Conservation (phyloP, 2,113 vertebrate species). For the Hemibagrus wyckioides region DNA sequence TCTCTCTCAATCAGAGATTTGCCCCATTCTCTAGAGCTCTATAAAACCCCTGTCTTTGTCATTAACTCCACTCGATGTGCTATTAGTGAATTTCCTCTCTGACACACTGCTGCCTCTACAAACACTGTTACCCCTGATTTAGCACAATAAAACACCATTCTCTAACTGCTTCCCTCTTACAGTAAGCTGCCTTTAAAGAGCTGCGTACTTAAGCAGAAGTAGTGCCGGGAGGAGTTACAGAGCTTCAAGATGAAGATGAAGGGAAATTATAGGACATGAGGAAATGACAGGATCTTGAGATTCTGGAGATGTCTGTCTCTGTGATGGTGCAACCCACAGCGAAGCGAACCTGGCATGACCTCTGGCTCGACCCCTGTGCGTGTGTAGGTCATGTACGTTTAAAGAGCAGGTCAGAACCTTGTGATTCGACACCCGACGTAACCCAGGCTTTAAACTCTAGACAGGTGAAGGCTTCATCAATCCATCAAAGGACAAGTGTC, state of each 20-base stretch:
- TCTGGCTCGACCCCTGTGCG: background rate
- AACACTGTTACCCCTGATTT: conserved; percentile 39
- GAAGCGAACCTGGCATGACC: background rate
- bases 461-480: conserved; percentile 56
- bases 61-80: conserved; percentile 52
- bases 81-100: conserved; percentile 60
- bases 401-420: conserved; percentile 14
- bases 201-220: background rate
- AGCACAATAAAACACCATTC: conserved; percentile 25
- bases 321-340: background rate
- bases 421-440: background rate
- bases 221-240: background rate
- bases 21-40: conserved; percentile 46
- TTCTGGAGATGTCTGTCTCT: background rate
- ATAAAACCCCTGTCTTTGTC: conserved; percentile 54
- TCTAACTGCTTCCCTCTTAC: background rate
- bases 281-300: background rate
- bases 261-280: background rate
- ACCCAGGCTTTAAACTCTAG: conserved; percentile 53
- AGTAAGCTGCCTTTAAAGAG: background rate
- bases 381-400: conserved; percentile 10
- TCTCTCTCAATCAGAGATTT: background rate
- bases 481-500: background rate
- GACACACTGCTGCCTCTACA: conserved; percentile 47
- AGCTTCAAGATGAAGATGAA: background rate